These are phyloP conservation scores for Centrocercus urophasianus DNA, from an alignment of 2,113 vertebrate species.

Conservation along the genomic window DNA sequence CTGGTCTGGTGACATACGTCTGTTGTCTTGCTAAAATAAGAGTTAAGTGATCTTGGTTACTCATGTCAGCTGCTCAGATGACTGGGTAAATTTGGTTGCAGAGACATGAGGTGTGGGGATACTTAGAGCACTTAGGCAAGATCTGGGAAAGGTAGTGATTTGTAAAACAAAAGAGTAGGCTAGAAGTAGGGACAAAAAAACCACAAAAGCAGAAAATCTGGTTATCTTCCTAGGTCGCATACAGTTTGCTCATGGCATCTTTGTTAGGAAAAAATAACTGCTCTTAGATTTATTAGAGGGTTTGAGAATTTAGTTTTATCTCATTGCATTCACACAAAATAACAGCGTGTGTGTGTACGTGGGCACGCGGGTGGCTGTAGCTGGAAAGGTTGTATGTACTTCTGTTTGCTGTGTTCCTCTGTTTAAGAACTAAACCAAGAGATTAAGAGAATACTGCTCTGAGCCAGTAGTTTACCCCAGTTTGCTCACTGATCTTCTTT, in stretches of 20 bases:
- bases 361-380: background rate
- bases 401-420: background rate
- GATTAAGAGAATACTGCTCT: background rate
- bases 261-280: background rate
- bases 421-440: background rate
- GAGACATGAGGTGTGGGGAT: background rate
- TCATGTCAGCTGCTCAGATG: background rate
- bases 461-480: background rate
- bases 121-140: background rate
- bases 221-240: background rate
- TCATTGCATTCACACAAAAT: background rate
- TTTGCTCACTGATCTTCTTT: background rate
- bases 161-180: background rate
- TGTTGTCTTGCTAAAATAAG: background rate
- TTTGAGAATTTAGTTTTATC: background rate
- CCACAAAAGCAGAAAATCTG: background rate
- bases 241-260: background rate
- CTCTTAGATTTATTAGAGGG: background rate
- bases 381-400: background rate
- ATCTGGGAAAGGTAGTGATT: background rate
- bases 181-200: background rate
- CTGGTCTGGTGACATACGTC: rapidly evolving
- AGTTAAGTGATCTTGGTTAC: background rate
- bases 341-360: rapidly evolving
- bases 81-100: background rate